A percentile compares a stretch with the other conserved stretches of the same genome.
These are phyloP conservation scores for Corticium candelabrum DNA, from an alignment of 37 sponge, comb jelly and placozoan species.

Conservation along the genomic window DNA sequence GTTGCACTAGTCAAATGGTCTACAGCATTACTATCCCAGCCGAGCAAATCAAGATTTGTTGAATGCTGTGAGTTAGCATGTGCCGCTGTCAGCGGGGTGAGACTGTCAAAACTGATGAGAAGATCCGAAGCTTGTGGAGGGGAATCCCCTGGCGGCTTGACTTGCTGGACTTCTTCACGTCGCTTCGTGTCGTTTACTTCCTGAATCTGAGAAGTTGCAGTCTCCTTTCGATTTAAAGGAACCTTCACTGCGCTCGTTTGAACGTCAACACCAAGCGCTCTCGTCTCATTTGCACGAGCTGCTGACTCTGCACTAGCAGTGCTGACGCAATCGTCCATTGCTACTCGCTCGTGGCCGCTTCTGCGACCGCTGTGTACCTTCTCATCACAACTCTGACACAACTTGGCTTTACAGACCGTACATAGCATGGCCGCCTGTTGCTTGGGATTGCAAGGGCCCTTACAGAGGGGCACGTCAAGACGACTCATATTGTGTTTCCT, in stretches of 20 bases:
- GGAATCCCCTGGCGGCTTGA: background rate
- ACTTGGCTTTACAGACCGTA: slow-evolving; percentile 18
- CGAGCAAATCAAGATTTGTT: background rate
- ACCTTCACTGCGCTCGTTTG: background rate
- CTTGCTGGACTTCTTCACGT: background rate
- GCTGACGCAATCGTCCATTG: background rate
- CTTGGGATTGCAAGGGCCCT: slow-evolving; percentile 28
- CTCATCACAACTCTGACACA: slow-evolving; percentile 44
- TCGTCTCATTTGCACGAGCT: no score
- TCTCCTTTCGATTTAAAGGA: background rate
- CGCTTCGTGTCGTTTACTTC: background rate
- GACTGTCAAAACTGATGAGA: background rate
- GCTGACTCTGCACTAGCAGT: no score
- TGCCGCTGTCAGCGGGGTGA: no score
- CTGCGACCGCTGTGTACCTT: slow-evolving; percentile 37
- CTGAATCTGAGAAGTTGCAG: background rate
- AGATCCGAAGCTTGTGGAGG: background rate
- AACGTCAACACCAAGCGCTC: background rate
- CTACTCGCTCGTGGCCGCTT: slow-evolving; percentile 13
- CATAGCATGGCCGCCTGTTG: slow-evolving; percentile 27
- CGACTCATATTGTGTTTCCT: slow-evolving; percentile 10
- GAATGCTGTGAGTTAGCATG: no score
- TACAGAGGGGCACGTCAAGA: slow-evolving; percentile 17
- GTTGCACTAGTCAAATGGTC: no score
- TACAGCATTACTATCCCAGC: background rate